These are phyloP conservation scores for Condylura cristata DNA, from an alignment of 2,113 vertebrate genomes.

Conservation along the genomic window DNA sequence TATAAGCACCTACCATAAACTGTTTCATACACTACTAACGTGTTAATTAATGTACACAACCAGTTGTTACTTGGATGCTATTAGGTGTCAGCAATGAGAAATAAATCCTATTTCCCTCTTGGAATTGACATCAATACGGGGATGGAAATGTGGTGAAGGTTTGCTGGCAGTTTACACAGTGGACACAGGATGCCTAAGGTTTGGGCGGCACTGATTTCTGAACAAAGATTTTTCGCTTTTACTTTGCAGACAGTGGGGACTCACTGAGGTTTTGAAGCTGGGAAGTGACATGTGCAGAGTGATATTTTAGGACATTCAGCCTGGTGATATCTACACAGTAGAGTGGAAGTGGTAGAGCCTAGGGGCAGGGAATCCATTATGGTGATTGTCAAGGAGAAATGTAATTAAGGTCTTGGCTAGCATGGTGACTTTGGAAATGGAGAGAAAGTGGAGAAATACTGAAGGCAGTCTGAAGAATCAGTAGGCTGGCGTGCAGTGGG, in stretches of 20 bases:
- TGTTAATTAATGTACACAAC: not conserved
- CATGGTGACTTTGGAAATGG: not conserved
- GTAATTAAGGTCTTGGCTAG: constrained; percentile 48
- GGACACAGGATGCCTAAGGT: not conserved
- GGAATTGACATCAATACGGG: not conserved
- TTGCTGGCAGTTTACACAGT: not conserved
- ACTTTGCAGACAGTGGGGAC: constrained; percentile 9
- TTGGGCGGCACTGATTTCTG: not conserved
- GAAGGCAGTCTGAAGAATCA: not conserved
- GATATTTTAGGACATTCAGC: constrained; percentile 64
- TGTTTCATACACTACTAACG: not conserved
- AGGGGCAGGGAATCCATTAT: constrained; percentile 38
- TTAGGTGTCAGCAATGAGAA: not conserved
- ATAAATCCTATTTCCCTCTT: not conserved
- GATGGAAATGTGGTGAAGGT: not conserved
- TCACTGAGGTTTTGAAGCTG: constrained; percentile 23
- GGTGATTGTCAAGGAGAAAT: constrained; percentile 64
- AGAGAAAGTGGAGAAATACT: not conserved
- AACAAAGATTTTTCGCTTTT: constrained; percentile 24
- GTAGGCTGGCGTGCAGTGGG: not conserved
- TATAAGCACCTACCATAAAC: not conserved
- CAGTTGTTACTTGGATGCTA: not conserved
- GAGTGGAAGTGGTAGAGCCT: constrained; percentile 53
- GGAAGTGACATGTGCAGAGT: constrained; percentile 60
- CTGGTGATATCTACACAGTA: constrained; percentile 53